These are phyloP conservation scores for Ornithoptera alexandrae DNA, from an alignment of 2,888 invertebrate genomes.

Conservation along the genomic window DNA sequence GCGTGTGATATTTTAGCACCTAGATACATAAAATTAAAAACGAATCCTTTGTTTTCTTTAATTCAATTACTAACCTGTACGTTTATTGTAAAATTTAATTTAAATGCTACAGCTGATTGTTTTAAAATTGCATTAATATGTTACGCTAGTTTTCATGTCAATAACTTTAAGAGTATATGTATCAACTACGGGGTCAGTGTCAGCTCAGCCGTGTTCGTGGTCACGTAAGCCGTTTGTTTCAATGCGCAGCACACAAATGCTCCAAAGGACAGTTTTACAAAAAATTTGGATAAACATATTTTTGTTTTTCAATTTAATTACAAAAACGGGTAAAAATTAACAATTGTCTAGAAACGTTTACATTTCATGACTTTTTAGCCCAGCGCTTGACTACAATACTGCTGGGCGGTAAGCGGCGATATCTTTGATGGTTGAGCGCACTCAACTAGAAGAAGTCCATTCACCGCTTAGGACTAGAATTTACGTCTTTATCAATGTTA, in stretches of 20 bases:
- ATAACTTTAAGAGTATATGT: conserved; percentile 9
- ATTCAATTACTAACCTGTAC: neutral
- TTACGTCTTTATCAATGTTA: too few species aligned
- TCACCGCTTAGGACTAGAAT: too few species aligned
- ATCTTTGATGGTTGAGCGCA: too few species aligned
- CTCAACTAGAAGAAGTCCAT: too few species aligned
- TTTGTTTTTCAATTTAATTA: too few species aligned
- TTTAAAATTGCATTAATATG: conserved; percentile 5
- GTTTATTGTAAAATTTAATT: neutral
- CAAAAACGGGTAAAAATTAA: too few species aligned
- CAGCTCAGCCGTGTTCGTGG: conserved; percentile 37
- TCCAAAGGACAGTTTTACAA: too few species aligned
- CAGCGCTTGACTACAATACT: too few species aligned
- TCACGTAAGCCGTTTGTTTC: conserved; percentile 39
- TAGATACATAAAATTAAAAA: conserved; percentile 21
- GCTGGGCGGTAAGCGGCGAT: too few species aligned
- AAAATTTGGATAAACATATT: too few species aligned
- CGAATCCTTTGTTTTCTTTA: conserved; percentile 24
- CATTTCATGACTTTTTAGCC: too few species aligned
- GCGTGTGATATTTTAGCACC: conserved; percentile 22
- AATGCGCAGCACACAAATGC: conserved; percentile 1
- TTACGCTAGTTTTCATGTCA: conserved; percentile 4
- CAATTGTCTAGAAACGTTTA: too few species aligned
- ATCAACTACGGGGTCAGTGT: conserved; percentile 38
- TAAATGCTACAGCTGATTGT: conserved; percentile 6